phyloP scores from a whole-genome alignment of 2,888 invertebrate genomes.

The Gortyna flavago region DNA sequence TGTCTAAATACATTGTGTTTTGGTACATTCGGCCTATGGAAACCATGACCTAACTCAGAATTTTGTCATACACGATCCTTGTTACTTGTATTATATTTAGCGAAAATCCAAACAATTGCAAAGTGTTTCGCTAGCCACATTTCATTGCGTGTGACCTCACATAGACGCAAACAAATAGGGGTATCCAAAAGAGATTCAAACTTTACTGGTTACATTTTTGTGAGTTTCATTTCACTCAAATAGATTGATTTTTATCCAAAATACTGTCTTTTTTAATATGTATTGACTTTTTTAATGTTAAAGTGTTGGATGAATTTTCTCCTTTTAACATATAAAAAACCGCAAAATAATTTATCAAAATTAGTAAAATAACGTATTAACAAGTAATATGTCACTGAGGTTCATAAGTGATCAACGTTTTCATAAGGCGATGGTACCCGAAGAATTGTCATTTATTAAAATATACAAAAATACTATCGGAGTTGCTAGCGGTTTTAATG shows the following conservation, averaged over 20 bases:
- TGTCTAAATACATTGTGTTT: conserved; percentile 7
- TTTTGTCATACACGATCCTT: not conserved
- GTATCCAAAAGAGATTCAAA: conserved; percentile 4
- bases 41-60: conserved; percentile 20
- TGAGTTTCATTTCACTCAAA: not conserved
- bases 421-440: conserved; percentile 19
- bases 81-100: not conserved
- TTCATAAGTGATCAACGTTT: conserved; percentile 9
- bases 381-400: not conserved
- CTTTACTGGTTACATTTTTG: not conserved
- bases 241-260: not conserved
- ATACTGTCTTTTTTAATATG: too few relatives aligned
- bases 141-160: not conserved
- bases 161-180: not conserved
- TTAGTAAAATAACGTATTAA: not conserved
- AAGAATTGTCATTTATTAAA: not conserved
- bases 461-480: conserved; percentile 38
- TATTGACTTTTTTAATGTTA: not conserved
- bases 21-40: conserved; percentile 14
- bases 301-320: not conserved
- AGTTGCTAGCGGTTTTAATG: conserved; percentile 50
- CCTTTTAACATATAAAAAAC: not conserved
- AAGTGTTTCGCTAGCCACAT: not conserved
- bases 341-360: not conserved
- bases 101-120: not conserved